These are phyloP conservation scores for Etia nguti DNA, from an alignment of 2,113 vertebrate species.

Conservation along the genomic window DNA sequence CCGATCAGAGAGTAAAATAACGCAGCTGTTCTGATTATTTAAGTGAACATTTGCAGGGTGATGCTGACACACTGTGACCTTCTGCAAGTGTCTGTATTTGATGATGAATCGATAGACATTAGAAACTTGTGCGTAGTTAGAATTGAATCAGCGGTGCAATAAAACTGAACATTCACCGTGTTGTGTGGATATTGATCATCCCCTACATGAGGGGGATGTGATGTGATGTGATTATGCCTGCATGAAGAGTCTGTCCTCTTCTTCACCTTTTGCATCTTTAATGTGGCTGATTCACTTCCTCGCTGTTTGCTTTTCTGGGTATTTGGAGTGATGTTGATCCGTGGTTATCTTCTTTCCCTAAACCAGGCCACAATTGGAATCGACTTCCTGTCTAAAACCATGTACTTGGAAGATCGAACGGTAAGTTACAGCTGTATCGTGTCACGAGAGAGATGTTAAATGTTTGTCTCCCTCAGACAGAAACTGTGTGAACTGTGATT, in stretches of 20 bases:
- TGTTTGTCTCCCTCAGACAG: background rate
- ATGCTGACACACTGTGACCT: background rate
- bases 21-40: background rate
- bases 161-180: background rate
- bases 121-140: background rate
- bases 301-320: background rate
- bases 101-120: background rate
- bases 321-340: constrained; percentile 4
- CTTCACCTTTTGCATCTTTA: background rate
- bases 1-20: background rate
- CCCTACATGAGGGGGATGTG: background rate
- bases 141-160: background rate
- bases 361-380: constrained; percentile 89
- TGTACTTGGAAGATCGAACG: constrained; percentile 93
- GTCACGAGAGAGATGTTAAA: background rate
- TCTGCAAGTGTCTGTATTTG: background rate
- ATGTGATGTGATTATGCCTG: background rate
- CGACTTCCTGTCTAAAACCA: constrained; percentile 94
- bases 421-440: constrained; percentile 65
- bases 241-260: background rate
- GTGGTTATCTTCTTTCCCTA: constrained; percentile 11
- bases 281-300: background rate
- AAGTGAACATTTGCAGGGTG: background rate
- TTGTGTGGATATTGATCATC: background rate
- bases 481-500: background rate